Conservation (phyloP, 1,140 invertebrate genomes). For the Nephotettix cincticeps region DNA sequence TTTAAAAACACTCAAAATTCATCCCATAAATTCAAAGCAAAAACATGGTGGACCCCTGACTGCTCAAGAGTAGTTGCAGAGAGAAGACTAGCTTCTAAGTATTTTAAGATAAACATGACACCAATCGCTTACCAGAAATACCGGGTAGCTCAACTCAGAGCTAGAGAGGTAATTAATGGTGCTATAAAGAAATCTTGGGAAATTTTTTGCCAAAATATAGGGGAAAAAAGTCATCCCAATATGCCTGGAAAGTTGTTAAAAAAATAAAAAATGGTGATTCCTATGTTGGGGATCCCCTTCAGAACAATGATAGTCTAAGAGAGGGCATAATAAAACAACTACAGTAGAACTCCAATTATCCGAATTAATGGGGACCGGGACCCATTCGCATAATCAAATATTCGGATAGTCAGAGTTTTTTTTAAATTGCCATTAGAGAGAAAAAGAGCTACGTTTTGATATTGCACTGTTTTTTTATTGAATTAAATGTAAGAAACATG, state of each 20-base stretch:
- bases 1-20: background rate
- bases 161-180: background rate
- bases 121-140: background rate
- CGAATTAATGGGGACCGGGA: too few species aligned
- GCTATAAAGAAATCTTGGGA: background rate
- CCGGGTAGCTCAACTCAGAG: background rate
- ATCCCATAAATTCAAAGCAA: background rate
- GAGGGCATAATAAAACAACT: background rate
- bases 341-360: background rate
- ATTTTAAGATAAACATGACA: conserved; percentile 9
- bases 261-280: background rate
- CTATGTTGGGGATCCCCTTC: background rate
- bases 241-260: background rate
- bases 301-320: background rate
- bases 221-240: background rate
- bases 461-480: too few species aligned
- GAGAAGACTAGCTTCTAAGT: background rate
- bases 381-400: too few species aligned
- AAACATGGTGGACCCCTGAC: background rate
- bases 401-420: too few species aligned
- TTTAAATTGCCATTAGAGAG: too few species aligned
- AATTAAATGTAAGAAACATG: too few species aligned
- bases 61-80: conserved; percentile 5
- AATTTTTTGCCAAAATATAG: background rate
- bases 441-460: too few species aligned